Conservation (phyloP, 2,797 vertebrate genomes). For the Megalops cyprinoides region DNA sequence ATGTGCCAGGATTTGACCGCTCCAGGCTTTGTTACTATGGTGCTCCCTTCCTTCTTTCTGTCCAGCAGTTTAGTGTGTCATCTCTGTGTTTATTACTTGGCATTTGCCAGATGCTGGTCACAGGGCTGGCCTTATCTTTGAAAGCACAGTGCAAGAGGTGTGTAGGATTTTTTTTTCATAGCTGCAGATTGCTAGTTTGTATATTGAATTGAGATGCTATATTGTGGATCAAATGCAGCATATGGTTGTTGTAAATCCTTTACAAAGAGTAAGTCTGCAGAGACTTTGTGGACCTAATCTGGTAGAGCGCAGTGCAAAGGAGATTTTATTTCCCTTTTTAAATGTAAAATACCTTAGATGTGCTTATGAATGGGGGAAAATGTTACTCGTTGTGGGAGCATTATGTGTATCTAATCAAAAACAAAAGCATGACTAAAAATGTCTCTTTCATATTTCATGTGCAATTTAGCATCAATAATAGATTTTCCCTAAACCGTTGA, state of each 20-base stretch:
- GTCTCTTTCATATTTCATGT: constrained; percentile 64
- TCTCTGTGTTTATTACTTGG: background rate
- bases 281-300: background rate
- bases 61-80: background rate
- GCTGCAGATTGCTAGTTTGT: constrained; percentile 11
- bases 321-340: background rate
- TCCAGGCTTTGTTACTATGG: background rate
- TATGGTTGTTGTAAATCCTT: constrained; percentile 9
- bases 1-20: background rate
- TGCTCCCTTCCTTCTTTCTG: background rate
- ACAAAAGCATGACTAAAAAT: constrained; percentile 41
- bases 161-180: constrained; percentile 26
- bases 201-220: constrained; percentile 16
- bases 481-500: constrained; percentile 56
- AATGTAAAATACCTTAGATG: background rate
- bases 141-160: background rate
- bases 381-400: background rate
- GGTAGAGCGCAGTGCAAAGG: background rate
- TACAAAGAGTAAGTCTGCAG: constrained; percentile 15
- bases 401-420: constrained; percentile 38
- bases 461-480: constrained; percentile 65
- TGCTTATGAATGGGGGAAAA: no score
- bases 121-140: constrained; percentile 15
- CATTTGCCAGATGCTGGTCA: constrained; percentile 37
- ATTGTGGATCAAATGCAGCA: constrained; percentile 17